Percentiles rank a stretch among this genome's conserved stretches.
Evolutionary conservation across 1,140 invertebrate species (phyloP).

Genomic region (Nautilus pompilius): DNA sequence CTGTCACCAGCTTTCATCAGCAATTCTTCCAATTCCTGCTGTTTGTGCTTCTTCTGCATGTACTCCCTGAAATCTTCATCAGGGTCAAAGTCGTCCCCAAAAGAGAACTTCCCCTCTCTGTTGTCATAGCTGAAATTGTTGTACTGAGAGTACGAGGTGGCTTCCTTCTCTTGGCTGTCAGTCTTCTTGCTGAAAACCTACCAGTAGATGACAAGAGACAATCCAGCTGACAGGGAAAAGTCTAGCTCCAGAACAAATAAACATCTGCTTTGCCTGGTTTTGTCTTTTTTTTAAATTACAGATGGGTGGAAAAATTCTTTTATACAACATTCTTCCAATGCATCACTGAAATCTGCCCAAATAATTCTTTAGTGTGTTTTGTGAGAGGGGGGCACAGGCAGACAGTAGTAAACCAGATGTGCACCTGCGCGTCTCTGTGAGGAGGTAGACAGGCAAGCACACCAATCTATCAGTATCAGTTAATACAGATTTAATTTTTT

Average conservation of each 20-base stretch:
- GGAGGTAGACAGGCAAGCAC: no score
- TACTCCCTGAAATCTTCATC: conserved; percentile 13
- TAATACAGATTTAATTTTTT: no score
- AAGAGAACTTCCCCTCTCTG: neutral
- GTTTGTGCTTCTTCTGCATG: conserved; percentile 20
- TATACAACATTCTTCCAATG: no score
- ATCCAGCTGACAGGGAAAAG: no score
- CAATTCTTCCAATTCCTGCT: conserved; percentile 37
- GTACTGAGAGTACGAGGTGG: neutral
- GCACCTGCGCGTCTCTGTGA: no score
- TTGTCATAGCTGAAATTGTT: neutral
- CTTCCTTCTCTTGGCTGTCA: neutral
- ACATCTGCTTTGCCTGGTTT: conserved; percentile 2
- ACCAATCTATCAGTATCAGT: no score
- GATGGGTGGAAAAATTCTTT: no score
- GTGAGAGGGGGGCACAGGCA: no score
- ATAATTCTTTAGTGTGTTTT: no score
- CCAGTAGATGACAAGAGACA: neutral
- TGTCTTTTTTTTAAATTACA: neutral
- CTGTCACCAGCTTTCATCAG: conserved; percentile 36
- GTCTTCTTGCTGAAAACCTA: conserved; percentile 23
- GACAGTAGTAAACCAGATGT: no score
- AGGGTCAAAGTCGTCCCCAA: conserved; percentile 9
- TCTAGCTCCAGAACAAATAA: no score
- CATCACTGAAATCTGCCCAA: no score